These are phyloP conservation scores for Numida meleagris DNA, from an alignment of 2,113 vertebrate species.

Conservation along the genomic window DNA sequence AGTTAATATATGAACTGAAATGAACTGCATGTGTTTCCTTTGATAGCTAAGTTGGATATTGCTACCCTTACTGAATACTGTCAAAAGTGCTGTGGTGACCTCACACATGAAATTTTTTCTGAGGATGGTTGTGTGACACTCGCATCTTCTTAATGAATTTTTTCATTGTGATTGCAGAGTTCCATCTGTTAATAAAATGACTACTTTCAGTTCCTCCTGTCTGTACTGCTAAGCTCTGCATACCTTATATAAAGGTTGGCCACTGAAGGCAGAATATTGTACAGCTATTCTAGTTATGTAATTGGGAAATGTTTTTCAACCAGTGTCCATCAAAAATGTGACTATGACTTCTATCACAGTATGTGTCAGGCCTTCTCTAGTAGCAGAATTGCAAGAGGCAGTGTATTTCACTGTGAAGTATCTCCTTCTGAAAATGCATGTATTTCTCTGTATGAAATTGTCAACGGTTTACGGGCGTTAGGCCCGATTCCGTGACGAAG, in stretches of 20 bases:
- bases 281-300: neutral
- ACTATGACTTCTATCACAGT: neutral
- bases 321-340: neutral
- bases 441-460: neutral
- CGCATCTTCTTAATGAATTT: neutral
- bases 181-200: neutral
- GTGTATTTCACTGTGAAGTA: accelerated
- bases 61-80: neutral
- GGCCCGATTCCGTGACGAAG: too few relatives aligned
- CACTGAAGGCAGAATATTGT: neutral
- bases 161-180: neutral
- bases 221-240: neutral
- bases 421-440: neutral
- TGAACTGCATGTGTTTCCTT: neutral
- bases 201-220: neutral
- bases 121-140: neutral
- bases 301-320: neutral
- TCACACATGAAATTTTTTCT: neutral
- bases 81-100: neutral
- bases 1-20: neutral
- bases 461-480: too few relatives aligned
- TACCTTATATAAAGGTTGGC: neutral
- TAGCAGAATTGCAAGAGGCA: neutral
- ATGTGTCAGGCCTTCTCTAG: neutral
- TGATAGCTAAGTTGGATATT: neutral